A percentile compares a stretch with the other conserved stretches of the same genome.
Conservation (phyloP, 2,113 vertebrate species). For the Spea multiplicata region DNA sequence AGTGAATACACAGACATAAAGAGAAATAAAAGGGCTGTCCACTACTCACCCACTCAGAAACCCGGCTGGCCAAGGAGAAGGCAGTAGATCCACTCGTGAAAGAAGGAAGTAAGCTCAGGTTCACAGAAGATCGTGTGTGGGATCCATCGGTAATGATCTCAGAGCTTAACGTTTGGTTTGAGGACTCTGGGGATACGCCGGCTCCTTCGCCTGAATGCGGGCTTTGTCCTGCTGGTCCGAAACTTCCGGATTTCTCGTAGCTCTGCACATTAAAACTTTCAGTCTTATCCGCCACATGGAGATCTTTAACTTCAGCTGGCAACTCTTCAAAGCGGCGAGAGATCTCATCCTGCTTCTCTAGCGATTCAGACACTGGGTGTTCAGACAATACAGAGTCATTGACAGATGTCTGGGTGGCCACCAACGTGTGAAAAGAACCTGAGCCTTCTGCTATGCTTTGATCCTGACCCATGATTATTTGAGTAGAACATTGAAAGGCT, state of each 20-base stretch:
- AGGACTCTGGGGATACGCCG: background rate
- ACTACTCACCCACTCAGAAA: constrained; percentile 67
- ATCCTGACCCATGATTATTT: constrained; percentile 50
- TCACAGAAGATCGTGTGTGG: background rate
- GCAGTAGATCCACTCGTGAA: constrained; percentile 41
- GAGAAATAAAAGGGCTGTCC: no score
- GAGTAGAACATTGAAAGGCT: constrained; percentile 49
- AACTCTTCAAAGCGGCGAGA: constrained; percentile 47
- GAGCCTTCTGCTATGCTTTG: constrained; percentile 45
- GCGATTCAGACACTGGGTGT: constrained; percentile 14
- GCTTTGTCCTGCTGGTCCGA: background rate
- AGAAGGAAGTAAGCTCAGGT: background rate
- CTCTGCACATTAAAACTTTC: background rate
- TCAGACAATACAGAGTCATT: constrained; percentile 48
- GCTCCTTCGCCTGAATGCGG: background rate
- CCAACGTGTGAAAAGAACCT: constrained; percentile 56
- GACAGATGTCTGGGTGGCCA: constrained; percentile 46
- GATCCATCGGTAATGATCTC: background rate
- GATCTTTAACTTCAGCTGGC: background rate
- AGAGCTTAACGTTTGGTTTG: background rate
- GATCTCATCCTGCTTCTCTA: constrained; percentile 23
- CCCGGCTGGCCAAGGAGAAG: constrained; percentile 12
- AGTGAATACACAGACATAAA: no score
- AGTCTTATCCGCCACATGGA: background rate
- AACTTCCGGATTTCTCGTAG: constrained; percentile 32